Base-by-base conservation (phyloP, 2,888 invertebrate species). In the Cataglyphis rosenhaueri region DNA sequence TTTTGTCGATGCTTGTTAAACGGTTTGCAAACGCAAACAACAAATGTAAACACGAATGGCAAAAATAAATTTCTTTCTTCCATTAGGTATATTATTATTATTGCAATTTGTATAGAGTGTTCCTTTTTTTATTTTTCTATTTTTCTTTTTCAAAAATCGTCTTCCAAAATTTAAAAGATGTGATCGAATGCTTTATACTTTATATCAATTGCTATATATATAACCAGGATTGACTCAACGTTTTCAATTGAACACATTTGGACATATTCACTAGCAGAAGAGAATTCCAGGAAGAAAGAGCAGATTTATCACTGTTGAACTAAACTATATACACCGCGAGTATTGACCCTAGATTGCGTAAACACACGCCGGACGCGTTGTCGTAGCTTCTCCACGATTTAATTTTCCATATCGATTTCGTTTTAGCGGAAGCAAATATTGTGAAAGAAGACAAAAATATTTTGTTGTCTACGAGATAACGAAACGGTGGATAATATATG, bases 291-390 rank as follows among this genome's bases (percentile, higher is more conserved):
- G 35, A 18, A 41, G 75, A 32, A 66, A 29, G 32, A 48, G 29
- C 5, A 38, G 32, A 84, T 84, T 87, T 91, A 90, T 91, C 87
- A 79, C 81, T 89, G 87, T 91, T 92, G 91, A 90, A 91, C 89
- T 90, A 88, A 90, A 90, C 83, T 90, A 90, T 89, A 90, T 88
- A 87, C 88, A 85, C 76, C 82, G 82, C 86, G 91, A 91, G 84
- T 91, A 88, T 92, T 91, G 90, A 92, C 88, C 91, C 89, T 91
- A 88, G 85, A 84, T 92, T 91, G 89, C 86, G 87, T 86, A 91
- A 91, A 90, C 83, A 84, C 82, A 57, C 81, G 86, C 65, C 81
- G 68, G 65, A 74, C 78, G 82, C 84, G 57, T 82, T 48, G 71
- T 75, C 82, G 21, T 25, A 73, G 21, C 62, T 6, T 66, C 71